Evolutionary conservation across 2,113 vertebrate genomes (phyloP), one percentile per base, ranked within the genome.

Genomic region (Burhinus oedicnemus): DNA sequence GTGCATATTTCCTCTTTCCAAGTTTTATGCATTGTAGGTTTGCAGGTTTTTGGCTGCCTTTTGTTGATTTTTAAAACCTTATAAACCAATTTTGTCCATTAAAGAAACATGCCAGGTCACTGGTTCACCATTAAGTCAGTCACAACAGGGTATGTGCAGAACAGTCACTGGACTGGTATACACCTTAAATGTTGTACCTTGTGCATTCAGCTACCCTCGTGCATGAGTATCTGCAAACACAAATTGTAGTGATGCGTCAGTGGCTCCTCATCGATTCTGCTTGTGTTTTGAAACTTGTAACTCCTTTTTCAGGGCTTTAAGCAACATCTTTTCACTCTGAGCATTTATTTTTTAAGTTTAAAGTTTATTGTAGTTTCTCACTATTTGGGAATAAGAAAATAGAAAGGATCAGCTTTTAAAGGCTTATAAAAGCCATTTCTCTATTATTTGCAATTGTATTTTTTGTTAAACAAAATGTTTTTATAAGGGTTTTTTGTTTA

Each of bases 41-140:
- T 94, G 87, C 70, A 89, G 55, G 18, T 16, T 66, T 62, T 82
- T 85, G 55, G 78, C 64, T 68, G 47, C 79, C 87, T 90, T 47
- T 87, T 83, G 76, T 51, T 72, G 91, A 49, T 25, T 96, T 97
- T 96, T 72, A 88, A 89, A 94, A 96, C 64, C 58, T 75, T 55
- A 86, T 75, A 94, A 83, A 90, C 89, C 86, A n/a, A 36, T 93
- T 97, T 76, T 79, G n/a, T 61, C 62, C 62, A 20, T 80, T 52
- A 36, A 72, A 61, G 21, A 65, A 74, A 40, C 18, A 42, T 42
- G 36, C 61, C 45, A 58, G 49, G 70, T 72, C 45, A 75, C 74
- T 87, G 86, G 75, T 82, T 91, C 77, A 87, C 89, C 92, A 93
- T 95, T 54, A 23, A 93, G 62, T 40, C 16, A 57, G 34, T 68